Base-by-base conservation (phyloP, 2,888 invertebrate genomes). In the Bugulina stolonifera region DNA sequence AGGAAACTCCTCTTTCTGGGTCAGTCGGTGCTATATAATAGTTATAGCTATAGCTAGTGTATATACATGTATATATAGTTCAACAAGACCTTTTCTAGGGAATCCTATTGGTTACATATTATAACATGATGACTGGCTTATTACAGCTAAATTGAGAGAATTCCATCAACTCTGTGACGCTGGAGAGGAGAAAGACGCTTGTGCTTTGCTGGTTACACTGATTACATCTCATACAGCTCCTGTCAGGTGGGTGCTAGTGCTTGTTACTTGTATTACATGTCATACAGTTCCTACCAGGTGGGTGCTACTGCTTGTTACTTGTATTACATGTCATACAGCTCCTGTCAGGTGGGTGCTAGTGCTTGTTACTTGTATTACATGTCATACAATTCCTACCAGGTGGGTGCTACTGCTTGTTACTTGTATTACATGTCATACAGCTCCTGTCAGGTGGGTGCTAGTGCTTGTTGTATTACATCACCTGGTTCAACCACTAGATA, bases 121-220 rank as follows among this genome's bases (percentile, higher is more conserved):
- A n/a, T n/a, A n/a, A n/a, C n/a, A n/a, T n/a, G n/a, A n/a, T n/a
- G n/a, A n/a, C n/a, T n/a, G n/a, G n/a, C n/a, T n/a, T 64, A 10
- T 64, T 64, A n/a, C 32, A 64, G 64, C 32, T 2, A 64, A 64
- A n/a, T 64, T 64, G 32, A 64, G 64, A 32, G 64, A 64, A 32
- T 64, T 64, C 64, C 64, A 64, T 32, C 64, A 64, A 32, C 27
- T 64, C 2, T 27, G 27, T 64, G 64, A 64, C 27, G 29, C 34
- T 14, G 64, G 64, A 10, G 27, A 64, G 22, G 64, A 64, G 64
- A 64, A 64, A 32, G 32, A 64, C 2, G 64, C 64, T 3, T 64
- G 64, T 27, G 32, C 32, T 32, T 32, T 64, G 64, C 27, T 64
- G 32, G 64, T 64, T 1, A 32, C 14, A 29, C 34, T 64, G n/a